Conservation (phyloP, 2,888 invertebrate genomes). For the Heteromyza rotundicornis region DNA sequence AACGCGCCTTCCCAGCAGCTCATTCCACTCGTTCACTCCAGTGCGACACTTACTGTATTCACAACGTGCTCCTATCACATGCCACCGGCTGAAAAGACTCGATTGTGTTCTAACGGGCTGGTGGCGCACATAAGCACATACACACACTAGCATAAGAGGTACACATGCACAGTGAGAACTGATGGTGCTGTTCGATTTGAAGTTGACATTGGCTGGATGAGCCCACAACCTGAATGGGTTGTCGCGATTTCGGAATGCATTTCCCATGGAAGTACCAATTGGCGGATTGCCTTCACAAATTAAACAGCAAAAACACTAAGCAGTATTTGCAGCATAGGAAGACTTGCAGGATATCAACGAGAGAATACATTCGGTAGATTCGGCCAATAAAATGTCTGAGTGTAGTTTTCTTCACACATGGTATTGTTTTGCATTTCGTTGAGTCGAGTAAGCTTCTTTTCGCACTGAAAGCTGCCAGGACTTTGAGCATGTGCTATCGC, state of each 20-base stretch:
- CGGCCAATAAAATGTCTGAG: background rate
- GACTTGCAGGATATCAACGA: background rate
- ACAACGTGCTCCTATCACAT: constrained; percentile 16
- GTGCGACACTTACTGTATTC: constrained; percentile 13
- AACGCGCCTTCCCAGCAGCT: constrained; percentile 10
- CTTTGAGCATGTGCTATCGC: constrained; percentile 29
- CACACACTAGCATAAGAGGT: constrained; percentile 16
- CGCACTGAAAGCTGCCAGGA: constrained; percentile 22
- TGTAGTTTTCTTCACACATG: constrained; percentile 28
- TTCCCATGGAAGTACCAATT: no score
- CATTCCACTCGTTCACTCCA: constrained; percentile 15
- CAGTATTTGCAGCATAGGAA: no score
- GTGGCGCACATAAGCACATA: constrained; percentile 7
- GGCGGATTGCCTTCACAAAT: no score
- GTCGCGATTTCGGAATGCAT: no score
- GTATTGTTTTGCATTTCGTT: constrained; percentile 34
- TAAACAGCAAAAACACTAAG: no score
- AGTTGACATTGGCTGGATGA: no score
- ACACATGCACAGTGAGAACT: constrained; percentile 20
- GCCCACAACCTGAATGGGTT: no score
- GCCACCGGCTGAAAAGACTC: constrained; percentile 23
- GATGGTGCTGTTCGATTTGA: no score
- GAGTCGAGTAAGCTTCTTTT: constrained; percentile 32
- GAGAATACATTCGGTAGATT: no score
- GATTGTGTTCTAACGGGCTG: constrained; percentile 22